Conservation (phyloP, 2,888 invertebrate species). For the Lycocerus yunnanus region DNA sequence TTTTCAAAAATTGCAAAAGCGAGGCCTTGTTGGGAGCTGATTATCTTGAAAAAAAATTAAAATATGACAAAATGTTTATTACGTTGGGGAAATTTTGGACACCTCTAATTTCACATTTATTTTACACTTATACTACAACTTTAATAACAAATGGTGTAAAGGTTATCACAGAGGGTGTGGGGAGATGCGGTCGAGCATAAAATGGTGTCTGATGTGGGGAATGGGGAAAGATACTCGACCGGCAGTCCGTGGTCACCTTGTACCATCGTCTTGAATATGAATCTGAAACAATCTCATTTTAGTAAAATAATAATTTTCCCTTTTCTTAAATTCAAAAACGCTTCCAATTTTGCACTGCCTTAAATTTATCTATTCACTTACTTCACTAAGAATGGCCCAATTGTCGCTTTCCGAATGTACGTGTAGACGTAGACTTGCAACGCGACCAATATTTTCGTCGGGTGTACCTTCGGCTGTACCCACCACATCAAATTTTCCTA, state of each 20-base stretch:
- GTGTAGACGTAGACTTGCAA: conserved; percentile 74
- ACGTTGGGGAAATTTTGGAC: not conserved
- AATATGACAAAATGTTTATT: not conserved
- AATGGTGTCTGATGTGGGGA: conserved; percentile 40
- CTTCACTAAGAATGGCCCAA: conserved; percentile 93
- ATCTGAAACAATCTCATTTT: conserved; percentile 40
- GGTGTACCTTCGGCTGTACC: conserved; percentile 79
- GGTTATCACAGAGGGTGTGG: conserved; percentile 48
- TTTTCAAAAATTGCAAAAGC: not conserved
- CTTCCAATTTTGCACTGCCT: too few relatives aligned
- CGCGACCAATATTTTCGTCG: conserved; percentile 67
- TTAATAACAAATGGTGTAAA: conserved; percentile 27
- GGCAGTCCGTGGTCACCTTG: conserved; percentile 48
- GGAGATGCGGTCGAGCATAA: conserved; percentile 46
- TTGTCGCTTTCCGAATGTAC: conserved; percentile 80
- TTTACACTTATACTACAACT: conserved; percentile 15
- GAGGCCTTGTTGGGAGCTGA: not conserved
- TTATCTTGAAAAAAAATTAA: not conserved
- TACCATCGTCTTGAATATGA: conserved; percentile 49
- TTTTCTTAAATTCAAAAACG: not conserved
- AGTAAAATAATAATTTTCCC: not conserved
- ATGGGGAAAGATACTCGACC: conserved; percentile 40
- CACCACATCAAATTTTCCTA: conserved; percentile 75
- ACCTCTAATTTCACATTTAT: not conserved
- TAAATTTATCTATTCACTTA: conserved; percentile 52